Base-by-base conservation (phyloP, 2,888 invertebrate species). In the Heliconius cydno region DNA sequence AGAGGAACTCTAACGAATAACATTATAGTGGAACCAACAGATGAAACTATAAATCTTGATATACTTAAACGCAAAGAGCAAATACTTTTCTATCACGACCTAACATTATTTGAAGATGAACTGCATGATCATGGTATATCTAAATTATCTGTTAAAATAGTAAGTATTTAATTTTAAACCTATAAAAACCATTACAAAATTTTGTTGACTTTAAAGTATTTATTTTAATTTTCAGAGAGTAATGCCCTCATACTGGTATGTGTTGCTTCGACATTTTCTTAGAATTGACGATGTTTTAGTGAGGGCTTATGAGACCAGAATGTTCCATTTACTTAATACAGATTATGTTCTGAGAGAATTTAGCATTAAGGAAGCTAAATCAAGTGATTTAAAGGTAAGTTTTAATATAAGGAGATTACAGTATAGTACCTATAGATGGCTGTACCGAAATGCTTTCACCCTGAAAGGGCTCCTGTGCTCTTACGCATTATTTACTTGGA, bases 101-200 rank as follows among this genome's bases (percentile, higher is more conserved):
- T 99, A 57, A 97, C 98, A 79, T 94, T 99, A 63, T 99, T 98
- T 95, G 99, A 99, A 94, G 99, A 99, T 95, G 99, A 99, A 92
- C 93, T 99, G 72, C 99, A 99, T 89, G 99, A 99, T 93, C 98
- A 99, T 95, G 99, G 99, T 25, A 97, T 98, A 78, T 98, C 99
- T 2, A 97, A 97, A 76, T 96, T 97, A 85, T 97, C 97, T 83
- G 98, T 98, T 0, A 99, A 99, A 97, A 98, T 99, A 95, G 99
- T 99, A 95, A 96, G 97, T 95, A 25, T 63, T 38, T 34, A 1
- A 41, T 63, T n/a, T 38, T 60, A 25, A 22, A 19, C 15, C 5
- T 38, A 60, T 25, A 15, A 13, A 5, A 34, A 34, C 34, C 10
- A 19, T 67, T 34, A 66, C 15, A n/a, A 34, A 63, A 65, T 22